These are phyloP conservation scores for Penaeus japonicus DNA, from an alignment of 1,140 invertebrate species.

Conservation along the genomic window DNA sequence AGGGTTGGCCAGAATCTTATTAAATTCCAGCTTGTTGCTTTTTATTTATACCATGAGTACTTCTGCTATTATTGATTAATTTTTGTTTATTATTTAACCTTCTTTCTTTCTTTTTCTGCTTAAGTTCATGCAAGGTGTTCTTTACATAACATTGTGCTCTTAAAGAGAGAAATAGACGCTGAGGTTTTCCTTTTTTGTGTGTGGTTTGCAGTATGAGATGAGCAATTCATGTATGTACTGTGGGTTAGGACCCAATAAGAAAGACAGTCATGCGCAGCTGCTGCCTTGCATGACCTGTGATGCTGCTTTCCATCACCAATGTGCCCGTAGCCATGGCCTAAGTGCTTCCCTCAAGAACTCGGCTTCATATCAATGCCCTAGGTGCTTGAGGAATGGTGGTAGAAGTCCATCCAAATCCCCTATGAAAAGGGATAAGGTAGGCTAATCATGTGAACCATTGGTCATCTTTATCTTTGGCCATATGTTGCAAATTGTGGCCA, in stretches of 20 bases:
- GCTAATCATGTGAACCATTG: background rate
- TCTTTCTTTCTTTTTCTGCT: no score
- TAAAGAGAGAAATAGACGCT: no score
- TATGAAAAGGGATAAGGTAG: constrained; percentile 2
- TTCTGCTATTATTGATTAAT: no score
- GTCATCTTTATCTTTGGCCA: background rate
- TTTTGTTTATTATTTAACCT: background rate
- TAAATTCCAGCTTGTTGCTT: no score
- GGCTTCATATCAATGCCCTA: constrained; percentile 10
- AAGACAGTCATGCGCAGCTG: background rate
- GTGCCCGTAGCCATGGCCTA: background rate
- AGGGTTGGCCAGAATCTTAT: no score
- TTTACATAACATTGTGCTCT: no score
- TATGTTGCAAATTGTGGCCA: background rate
- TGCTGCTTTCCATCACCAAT: background rate
- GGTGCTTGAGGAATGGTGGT: background rate
- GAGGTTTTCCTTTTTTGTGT: no score
- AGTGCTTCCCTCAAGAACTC: background rate
- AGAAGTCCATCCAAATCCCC: background rate
- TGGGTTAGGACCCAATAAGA: background rate
- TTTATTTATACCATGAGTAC: no score
- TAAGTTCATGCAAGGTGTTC: no score
- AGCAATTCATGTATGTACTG: background rate
- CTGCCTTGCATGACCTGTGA: constrained; percentile 21
- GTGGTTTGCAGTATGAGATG: background rate